These are phyloP conservation scores for Clarias fuscus DNA, from an alignment of 2,797 vertebrate genomes.

Conservation along the genomic window DNA sequence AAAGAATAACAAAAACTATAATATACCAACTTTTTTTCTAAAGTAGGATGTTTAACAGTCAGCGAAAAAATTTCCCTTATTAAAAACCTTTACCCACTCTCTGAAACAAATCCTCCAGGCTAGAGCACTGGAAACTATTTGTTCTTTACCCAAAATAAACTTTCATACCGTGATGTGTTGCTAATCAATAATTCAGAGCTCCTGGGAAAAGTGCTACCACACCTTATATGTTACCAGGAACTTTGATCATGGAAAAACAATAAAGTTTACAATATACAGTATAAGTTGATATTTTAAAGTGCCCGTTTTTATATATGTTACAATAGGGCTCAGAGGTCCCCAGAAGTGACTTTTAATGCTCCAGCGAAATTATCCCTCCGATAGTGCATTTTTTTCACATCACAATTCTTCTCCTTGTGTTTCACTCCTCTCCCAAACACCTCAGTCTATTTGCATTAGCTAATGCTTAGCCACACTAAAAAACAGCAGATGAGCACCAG, in stretches of 20 bases:
- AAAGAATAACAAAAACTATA: too few relatives aligned
- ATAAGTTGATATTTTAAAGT: not conserved
- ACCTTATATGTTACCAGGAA: not conserved
- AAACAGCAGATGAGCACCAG: too few relatives aligned
- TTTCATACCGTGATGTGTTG: not conserved
- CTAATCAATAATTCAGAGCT: not conserved
- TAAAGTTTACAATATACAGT: not conserved
- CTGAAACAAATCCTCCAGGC: not conserved
- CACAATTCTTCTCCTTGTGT: too few relatives aligned
- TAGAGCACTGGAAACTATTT: not conserved
- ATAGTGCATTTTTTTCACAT: too few relatives aligned
- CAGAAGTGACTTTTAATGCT: too few relatives aligned
- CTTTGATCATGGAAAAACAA: not conserved
- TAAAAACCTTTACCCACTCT: not conserved
- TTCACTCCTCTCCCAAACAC: too few relatives aligned
- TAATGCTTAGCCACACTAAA: too few relatives aligned
- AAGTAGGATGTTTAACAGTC: not conserved
- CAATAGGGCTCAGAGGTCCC: too few relatives aligned
- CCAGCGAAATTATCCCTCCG: too few relatives aligned
- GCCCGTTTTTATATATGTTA: too few relatives aligned
- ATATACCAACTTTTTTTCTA: not conserved
- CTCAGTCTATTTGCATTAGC: too few relatives aligned
- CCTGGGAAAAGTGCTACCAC: not conserved
- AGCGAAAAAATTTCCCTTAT: not conserved
- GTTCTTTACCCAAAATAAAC: not conserved